Evolutionary conservation across 2,888 invertebrate genomes (phyloP).

Genomic region (Lepetodrilus schrolli): DNA sequence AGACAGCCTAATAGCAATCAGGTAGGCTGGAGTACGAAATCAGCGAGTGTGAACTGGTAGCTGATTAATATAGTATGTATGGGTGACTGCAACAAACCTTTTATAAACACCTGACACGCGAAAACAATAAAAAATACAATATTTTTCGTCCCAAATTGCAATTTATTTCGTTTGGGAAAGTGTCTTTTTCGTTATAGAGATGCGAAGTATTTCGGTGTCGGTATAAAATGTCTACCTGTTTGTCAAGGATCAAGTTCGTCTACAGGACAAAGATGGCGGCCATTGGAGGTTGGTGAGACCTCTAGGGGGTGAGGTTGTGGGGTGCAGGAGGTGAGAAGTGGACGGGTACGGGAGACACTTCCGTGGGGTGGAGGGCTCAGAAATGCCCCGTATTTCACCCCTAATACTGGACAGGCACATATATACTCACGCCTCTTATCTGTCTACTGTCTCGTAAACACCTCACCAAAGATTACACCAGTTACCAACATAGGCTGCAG

Average conservation of each 20-base stretch:
- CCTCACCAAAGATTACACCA: too few relatives aligned
- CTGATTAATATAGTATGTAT: too few relatives aligned
- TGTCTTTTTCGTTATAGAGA: neutral
- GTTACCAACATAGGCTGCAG: too few relatives aligned
- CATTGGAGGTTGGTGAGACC: neutral
- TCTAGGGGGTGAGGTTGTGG: neutral
- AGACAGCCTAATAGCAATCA: conserved; percentile 11
- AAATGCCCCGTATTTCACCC: neutral
- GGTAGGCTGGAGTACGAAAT: neutral
- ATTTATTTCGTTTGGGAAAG: neutral
- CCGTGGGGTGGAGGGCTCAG: neutral
- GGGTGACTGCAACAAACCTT: too few relatives aligned
- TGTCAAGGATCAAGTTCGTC: neutral
- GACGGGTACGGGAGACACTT: neutral
- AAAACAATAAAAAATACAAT: too few relatives aligned
- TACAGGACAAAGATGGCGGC: conserved; percentile 20
- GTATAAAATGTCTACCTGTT: too few relatives aligned
- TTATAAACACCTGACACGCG: too few relatives aligned
- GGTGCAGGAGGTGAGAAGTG: neutral
- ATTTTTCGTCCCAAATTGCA: too few relatives aligned
- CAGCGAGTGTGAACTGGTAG: neutral
- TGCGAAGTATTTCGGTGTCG: too few relatives aligned
- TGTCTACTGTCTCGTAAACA: too few relatives aligned
- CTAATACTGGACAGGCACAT: too few relatives aligned
- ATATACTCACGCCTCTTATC: too few relatives aligned